A percentile compares a stretch with the other conserved stretches of the same genome.
Evolutionary conservation across 2,888 invertebrate species (phyloP).

Genomic region (Melanargia galathea): DNA sequence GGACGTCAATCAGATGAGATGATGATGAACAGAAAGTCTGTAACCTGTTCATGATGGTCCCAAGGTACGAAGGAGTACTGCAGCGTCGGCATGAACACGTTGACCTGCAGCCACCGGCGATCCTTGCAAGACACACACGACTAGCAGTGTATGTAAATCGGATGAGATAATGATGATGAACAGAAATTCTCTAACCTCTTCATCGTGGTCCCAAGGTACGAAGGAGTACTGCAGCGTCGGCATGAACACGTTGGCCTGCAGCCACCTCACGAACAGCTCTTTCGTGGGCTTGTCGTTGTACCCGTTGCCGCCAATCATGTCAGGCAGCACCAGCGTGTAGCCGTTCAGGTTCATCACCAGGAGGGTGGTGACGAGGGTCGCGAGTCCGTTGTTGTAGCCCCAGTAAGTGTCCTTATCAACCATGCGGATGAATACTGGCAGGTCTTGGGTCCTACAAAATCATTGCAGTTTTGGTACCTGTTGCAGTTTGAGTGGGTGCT

Average conservation of each 20-base stretch:
- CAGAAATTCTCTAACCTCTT: slow-evolving; percentile 60
- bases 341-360: slow-evolving; percentile 84
- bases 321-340: slow-evolving; percentile 88
- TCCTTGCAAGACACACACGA: too few species aligned
- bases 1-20: too few species aligned
- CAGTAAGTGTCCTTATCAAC: slow-evolving; percentile 89
- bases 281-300: slow-evolving; percentile 81
- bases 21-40: background rate
- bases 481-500: too few species aligned
- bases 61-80: slow-evolving; percentile 92
- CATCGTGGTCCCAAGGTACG: slow-evolving; percentile 90
- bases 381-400: slow-evolving; percentile 86
- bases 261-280: slow-evolving; percentile 89
- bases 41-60: slow-evolving; percentile 85
- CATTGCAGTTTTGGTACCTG: background rate
- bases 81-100: slow-evolving; percentile 89
- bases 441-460: slow-evolving; percentile 83
- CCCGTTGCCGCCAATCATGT: slow-evolving; percentile 89
- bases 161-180: too few species aligned
- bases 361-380: slow-evolving; percentile 87
- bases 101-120: slow-evolving; percentile 90
- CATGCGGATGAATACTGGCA: slow-evolving; percentile 89
- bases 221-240: slow-evolving; percentile 90
- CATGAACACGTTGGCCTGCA: slow-evolving; percentile 90
- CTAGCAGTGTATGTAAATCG: too few species aligned